Evolutionary conservation across 2,888 invertebrate species (phyloP).

Genomic region (Liodrosophila aerea): DNA sequence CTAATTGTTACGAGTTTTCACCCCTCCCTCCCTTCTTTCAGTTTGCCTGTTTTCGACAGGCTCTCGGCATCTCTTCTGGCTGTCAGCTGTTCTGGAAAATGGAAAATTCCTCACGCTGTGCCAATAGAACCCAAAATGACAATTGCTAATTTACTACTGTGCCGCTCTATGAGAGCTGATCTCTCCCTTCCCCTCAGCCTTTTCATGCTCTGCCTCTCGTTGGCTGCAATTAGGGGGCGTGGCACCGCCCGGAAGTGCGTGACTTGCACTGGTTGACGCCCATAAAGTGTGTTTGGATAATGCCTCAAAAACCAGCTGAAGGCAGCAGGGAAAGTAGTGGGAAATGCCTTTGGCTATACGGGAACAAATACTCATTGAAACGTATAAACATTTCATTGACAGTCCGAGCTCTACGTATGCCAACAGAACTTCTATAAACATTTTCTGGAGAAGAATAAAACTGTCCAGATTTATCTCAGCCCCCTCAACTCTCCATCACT

Average conservation of each 20-base stretch:
- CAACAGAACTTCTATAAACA: conserved; percentile 28
- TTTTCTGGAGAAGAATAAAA: background rate
- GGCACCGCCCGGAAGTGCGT: conserved; percentile 67
- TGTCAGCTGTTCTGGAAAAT: conserved; percentile 50
- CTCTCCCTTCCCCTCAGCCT: background rate
- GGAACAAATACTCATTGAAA: no score
- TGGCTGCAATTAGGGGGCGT: conserved; percentile 64
- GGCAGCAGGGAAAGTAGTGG: conserved; percentile 24
- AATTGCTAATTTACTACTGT: conserved; percentile 65
- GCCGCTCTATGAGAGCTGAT: no score
- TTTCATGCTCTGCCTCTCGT: background rate
- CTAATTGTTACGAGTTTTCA: conserved; percentile 71
- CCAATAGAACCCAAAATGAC: conserved; percentile 52
- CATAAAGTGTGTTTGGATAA: conserved; percentile 22
- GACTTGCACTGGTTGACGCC: conserved; percentile 60
- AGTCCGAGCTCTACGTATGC: conserved; percentile 33
- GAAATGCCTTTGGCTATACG: conserved; percentile 38
- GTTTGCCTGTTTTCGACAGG: conserved; percentile 27
- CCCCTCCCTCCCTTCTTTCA: conserved; percentile 6
- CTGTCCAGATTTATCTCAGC: background rate
- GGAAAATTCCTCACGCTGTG: conserved; percentile 52
- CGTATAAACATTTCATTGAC: conserved; percentile 51
- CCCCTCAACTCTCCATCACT: no score
- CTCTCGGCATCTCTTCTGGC: conserved; percentile 14
- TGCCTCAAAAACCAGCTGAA: conserved; percentile 31